phyloP scores from a whole-genome alignment of 1,140 invertebrate genomes.

The Globodera rostochiensis region DNA sequence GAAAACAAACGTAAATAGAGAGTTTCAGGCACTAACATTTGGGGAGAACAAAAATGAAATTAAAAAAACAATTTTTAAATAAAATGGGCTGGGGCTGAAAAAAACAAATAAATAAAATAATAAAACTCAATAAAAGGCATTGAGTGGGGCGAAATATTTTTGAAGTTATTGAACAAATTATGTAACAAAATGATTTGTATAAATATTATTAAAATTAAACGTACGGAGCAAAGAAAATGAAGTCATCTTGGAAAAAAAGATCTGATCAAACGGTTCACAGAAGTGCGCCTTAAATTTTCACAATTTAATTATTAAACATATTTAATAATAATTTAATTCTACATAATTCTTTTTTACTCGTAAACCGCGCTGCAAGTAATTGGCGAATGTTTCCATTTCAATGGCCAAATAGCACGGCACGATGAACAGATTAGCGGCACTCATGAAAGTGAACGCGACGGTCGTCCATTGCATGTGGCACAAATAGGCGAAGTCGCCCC shows the following conservation, averaged over 20 bases:
- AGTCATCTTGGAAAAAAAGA: background rate
- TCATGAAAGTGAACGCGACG: conserved; percentile 12
- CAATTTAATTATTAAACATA: background rate
- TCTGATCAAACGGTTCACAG: background rate
- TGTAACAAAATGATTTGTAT: too few relatives aligned
- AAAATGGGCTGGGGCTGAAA: too few relatives aligned
- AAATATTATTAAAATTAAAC: background rate
- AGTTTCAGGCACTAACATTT: too few relatives aligned
- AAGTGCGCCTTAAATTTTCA: background rate
- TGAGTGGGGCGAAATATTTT: too few relatives aligned
- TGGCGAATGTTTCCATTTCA: conserved; percentile 12
- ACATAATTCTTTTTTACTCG: background rate
- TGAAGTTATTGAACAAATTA: too few relatives aligned
- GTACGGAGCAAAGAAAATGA: background rate
- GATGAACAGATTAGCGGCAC: conserved; percentile 7
- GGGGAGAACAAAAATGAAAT: too few relatives aligned
- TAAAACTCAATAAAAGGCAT: too few relatives aligned
- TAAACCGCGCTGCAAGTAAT: background rate
- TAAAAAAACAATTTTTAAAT: too few relatives aligned
- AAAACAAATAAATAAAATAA: too few relatives aligned
- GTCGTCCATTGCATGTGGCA: conserved; percentile 5
- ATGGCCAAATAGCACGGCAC: conserved; percentile 8
- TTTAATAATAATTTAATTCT: background rate
- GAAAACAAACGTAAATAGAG: too few relatives aligned
- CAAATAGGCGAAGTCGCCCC: conserved; percentile 42